Evolutionary conservation across 1,140 invertebrate genomes (phyloP), one percentile per base, ranked within the genome.

Genomic region (Nautilus pompilius): DNA sequence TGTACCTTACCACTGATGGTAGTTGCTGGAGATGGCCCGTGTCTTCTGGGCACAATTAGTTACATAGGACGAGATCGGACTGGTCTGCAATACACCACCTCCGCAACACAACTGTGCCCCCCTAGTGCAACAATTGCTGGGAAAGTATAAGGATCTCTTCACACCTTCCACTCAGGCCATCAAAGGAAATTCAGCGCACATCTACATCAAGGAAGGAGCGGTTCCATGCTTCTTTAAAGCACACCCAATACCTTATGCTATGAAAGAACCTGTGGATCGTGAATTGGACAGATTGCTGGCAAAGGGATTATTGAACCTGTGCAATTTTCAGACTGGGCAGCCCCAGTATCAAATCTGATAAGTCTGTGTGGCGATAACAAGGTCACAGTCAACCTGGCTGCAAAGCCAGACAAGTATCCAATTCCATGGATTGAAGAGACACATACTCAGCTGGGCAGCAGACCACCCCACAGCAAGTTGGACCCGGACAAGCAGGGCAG

Each of bases 281-380:
- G 76, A 85, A 70, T 62, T 84, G 17, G 68, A 78, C 22, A 66
- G 64, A 26, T 61, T 86, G 28, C 74, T 78, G 41, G 32, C n/a
- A 59, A 79, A 48, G 81, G 79, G 24, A 75, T 82, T n/a, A 75
- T 85, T n/a, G 57, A 59, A 36, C 68, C 71, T 59, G 78, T 83
- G 24, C 71, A 78, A 51, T 58, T 63, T 58, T 81, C 77, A 30
- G 79, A 71, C 20, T 75, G 69, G 73, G 66, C 72, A n/a, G 67
- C 63, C 10, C 69, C 75, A 4, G 65, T 73, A 28, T 62, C 71
- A 26, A 60, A 65, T 0, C 60, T 67, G n/a, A 24, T 60, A 13
- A 74, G 69, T 45, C 57, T 34, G 30, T 36, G 71, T 41, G 72
- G 69, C 13, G 32, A 74, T 58, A 73, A 83, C 73, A 86, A 72